Base-by-base conservation (phyloP, 1,140 invertebrate genomes). In the Pollicipes pollicipes region DNA sequence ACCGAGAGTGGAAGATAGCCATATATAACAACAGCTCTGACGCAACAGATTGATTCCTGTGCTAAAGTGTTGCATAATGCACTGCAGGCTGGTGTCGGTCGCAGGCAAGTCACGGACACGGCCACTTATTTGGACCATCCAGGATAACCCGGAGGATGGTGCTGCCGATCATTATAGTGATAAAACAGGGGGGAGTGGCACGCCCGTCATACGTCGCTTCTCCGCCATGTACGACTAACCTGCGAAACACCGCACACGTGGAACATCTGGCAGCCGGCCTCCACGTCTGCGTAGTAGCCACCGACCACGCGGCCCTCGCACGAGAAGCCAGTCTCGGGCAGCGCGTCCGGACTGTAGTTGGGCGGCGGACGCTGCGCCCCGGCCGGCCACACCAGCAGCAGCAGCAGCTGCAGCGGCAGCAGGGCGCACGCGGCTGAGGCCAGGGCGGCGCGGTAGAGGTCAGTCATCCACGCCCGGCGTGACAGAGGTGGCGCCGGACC, bases 261-360 rank as follows among this genome's bases (percentile, higher is more conserved):
- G 32, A 35, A 35, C 32, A 35, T 35, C 32, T 35, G 32, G 32
- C 92, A 95, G 77, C 91, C 88, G 0, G 92, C 89, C 79, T 94
- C 91, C 0, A 87, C 85, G 81, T 95, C 92, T 24, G 91, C 91
- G 78, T 95, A 95, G 80, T 94, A 95, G 66, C 91, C 90, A 72
- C 92, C 92, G 30, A 92, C 83, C 75, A 92, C 89, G 80, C 93
- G 91, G 75, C 90, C 89, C 72, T 86, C 83, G 80, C 93, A 95
- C 73, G 86, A 86, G 82, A 95, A 95, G 70, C 85, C 84, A 66
- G 91, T 93, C 73, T 88, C 85, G 70, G 90, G 91, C 85, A 94
- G 90, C 75, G 86, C 84, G 75, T 90, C 85, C 74, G 87, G 84
- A 70, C 86, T 88, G 79, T 89, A 90, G 72, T 87, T 87, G 66